Percentiles rank a stretch among this genome's conserved stretches.
phyloP scores from a whole-genome alignment of 2,797 vertebrate genomes.

The Karalla daura region DNA sequence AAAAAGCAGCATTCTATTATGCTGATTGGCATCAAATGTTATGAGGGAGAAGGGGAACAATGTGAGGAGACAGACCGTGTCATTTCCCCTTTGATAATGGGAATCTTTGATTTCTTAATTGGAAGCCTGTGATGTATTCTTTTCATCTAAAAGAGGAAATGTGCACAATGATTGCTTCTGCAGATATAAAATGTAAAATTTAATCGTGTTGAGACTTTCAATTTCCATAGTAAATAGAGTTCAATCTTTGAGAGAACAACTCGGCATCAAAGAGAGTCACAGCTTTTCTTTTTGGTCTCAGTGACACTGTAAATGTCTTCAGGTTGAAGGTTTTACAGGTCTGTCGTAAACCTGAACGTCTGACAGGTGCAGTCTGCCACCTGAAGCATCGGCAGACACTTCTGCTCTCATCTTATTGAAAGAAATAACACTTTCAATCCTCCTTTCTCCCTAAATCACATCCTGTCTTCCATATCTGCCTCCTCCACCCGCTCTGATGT shows the following conservation, averaged over 20 bases:
- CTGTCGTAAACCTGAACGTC: neutral
- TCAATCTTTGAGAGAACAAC: neutral
- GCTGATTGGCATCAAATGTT: conserved; percentile 38
- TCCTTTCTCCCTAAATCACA: conserved; percentile 28
- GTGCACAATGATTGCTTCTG: neutral
- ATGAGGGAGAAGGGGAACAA: conserved; percentile 25
- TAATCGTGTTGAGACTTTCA: conserved; percentile 1
- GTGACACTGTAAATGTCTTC: conserved; percentile 3
- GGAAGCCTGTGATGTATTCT: conserved; percentile 28
- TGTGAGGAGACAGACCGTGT: neutral
- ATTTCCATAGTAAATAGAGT: conserved; percentile 5
- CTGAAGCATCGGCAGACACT: neutral
- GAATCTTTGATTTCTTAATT: conserved; percentile 48
- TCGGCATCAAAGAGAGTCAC: neutral
- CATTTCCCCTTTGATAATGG: conserved; percentile 36
- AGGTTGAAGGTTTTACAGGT: neutral
- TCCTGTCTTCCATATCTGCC: conserved; percentile 16
- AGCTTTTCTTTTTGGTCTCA: neutral
- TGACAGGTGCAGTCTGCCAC: conserved; percentile 16
- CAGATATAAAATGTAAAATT: neutral
- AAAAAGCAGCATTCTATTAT: conserved; percentile 22
- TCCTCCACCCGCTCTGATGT: conserved; percentile 8
- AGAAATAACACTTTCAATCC: conserved; percentile 10
- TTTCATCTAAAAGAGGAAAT: conserved; percentile 21
- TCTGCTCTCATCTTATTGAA: neutral